phyloP scores from a whole-genome alignment of 1,140 invertebrate species.

The Conus betulinus region DNA sequence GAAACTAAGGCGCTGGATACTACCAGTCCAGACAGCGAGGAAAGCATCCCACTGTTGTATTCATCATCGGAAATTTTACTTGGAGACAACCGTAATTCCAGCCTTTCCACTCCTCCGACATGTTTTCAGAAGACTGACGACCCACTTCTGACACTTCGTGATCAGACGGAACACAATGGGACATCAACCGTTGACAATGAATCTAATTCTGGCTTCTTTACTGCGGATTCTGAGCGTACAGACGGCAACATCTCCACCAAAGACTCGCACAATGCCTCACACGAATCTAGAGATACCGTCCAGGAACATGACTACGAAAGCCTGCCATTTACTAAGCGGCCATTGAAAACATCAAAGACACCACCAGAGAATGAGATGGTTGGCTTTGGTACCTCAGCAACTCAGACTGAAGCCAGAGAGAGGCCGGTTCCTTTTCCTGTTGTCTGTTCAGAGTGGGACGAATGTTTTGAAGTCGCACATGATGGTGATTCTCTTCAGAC shows the following conservation, averaged over 20 bases:
- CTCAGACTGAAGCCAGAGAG: neutral
- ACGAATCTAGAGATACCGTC: neutral
- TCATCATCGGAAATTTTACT: too few relatives aligned
- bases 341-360: neutral
- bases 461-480: neutral
- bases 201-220: neutral
- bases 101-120: neutral
- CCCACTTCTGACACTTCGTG: neutral
- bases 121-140: too few relatives aligned
- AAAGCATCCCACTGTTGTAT: too few relatives aligned
- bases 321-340: neutral
- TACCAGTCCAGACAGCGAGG: too few relatives aligned
- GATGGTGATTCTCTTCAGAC: neutral
- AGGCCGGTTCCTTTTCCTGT: neutral
- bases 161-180: neutral
- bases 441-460: neutral
- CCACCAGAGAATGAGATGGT: neutral
- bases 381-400: neutral
- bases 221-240: neutral
- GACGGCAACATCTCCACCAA: neutral
- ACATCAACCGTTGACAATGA: neutral
- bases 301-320: neutral
- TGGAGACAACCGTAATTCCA: too few relatives aligned
- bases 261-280: neutral
- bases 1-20: too few relatives aligned